Conservation (phyloP, 2,113 vertebrate genomes). For the Muntiacus muntjak region DNA sequence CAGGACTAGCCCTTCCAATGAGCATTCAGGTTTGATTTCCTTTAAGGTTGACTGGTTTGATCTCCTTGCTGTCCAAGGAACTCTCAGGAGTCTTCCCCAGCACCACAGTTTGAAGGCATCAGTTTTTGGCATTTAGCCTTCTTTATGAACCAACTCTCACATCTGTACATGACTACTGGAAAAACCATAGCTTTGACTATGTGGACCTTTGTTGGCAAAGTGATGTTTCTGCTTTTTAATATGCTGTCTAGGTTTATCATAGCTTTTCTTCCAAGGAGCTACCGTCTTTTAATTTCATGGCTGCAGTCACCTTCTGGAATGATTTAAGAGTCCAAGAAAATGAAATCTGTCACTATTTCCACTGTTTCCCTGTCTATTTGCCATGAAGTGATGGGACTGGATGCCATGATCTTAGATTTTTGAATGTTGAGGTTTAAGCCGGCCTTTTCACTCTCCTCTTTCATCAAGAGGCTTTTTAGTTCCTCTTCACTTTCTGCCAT, state of each 20-base stretch:
- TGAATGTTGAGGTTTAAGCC: not conserved
- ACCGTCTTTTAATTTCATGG: not conserved
- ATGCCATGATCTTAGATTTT: not conserved
- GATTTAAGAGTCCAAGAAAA: not conserved
- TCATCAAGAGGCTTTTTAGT: not conserved
- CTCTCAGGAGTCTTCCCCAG: not conserved
- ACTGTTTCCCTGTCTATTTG: not conserved
- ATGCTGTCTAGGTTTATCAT: not conserved
- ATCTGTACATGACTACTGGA: not conserved
- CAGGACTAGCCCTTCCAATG: not conserved
- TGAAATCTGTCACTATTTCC: too few relatives aligned
- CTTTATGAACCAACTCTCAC: not conserved
- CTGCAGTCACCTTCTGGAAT: not conserved
- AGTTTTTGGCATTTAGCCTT: not conserved
- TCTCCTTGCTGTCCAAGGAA: not conserved
- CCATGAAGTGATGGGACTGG: not conserved
- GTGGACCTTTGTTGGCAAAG: not conserved
- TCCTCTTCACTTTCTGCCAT: not conserved
- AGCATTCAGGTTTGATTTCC: not conserved
- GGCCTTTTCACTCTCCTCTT: not conserved
- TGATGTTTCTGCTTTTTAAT: not conserved
- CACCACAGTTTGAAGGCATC: not conserved
- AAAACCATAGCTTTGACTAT: not conserved
- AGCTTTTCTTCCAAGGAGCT: not conserved
- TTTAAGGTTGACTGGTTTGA: not conserved